Conservation (phyloP, 1,140 invertebrate genomes). For the Bactericera cockerelli region DNA sequence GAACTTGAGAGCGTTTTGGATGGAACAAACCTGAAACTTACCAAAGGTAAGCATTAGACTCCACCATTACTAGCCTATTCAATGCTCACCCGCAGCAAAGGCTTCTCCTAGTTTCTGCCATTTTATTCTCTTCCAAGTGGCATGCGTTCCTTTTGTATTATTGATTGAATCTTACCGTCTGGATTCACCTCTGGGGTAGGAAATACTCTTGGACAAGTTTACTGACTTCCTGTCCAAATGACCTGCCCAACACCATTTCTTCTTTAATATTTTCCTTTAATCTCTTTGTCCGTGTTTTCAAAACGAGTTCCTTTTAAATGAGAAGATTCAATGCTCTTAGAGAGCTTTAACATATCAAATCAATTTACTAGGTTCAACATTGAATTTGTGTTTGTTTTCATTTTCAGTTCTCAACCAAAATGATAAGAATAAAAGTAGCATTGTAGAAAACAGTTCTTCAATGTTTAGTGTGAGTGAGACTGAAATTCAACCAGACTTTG, state of each 20-base stretch:
- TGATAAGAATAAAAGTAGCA: not conserved
- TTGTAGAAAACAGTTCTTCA: not conserved
- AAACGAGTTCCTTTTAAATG: too few relatives aligned
- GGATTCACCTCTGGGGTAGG: not conserved
- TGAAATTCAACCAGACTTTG: not conserved
- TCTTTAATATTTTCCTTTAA: too few relatives aligned
- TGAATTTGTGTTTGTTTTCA: too few relatives aligned
- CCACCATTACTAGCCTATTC: too few relatives aligned
- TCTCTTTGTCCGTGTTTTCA: too few relatives aligned
- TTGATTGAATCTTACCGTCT: not conserved
- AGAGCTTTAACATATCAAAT: not conserved
- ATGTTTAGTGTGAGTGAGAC: not conserved
- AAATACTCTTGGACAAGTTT: too few relatives aligned
- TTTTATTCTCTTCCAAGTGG: not conserved
- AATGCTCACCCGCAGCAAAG: not conserved
- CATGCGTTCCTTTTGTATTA: not conserved
- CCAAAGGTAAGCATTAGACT: not conserved
- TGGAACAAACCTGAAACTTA: not conserved
- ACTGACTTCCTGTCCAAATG: too few relatives aligned
- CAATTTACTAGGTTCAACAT: too few relatives aligned
- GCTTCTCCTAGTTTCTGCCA: not conserved
- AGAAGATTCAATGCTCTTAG: not conserved
- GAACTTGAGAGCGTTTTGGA: not conserved
- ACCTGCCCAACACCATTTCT: too few relatives aligned
- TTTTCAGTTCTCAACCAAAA: not conserved